Evolutionary conservation across 2,113 vertebrate genomes (phyloP), one percentile per base, ranked within the genome.

Genomic region (Orientallactaga bullata): DNA sequence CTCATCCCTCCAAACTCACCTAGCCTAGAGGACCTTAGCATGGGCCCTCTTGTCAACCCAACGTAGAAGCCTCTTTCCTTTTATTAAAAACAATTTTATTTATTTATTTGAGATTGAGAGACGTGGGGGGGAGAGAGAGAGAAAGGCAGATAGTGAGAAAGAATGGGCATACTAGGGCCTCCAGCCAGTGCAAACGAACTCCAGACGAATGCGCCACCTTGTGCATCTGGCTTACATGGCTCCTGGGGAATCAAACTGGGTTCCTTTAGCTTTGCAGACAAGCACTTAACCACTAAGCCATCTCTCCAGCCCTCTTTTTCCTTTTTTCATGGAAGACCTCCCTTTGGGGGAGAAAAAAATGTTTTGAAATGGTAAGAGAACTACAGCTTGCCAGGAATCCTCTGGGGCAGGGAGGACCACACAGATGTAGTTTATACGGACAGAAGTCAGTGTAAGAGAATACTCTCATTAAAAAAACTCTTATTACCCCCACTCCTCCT

Each of bases 401-500:
- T 84, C 24, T 1, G 16, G 47, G 30, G 71, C 51, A 6, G 55
- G 4, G 7, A 7, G 81, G 84, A 73, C 93, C 91, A 90, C 94
- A 90, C 87, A 73, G 86, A 37, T 32, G 20, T 26, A 71, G 63
- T 87, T 28, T 85, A 77, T 12, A 12, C 51, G 0, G 35, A 82
- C 65, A 88, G 85, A 92, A 85, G 83, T 47, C 24, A 2, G 60
- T 9, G 88, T 72, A 72, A 95, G 88, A 30, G 89, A 95, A 69
- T 30, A 80, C 66, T 65, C 88, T 80, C 58, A 74, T 66, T 47
- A 85, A 92, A 87, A 78, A 72, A 37, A 7, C 80, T 94, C 83
- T 51, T 71, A 23, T 23, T 21, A 47, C 15, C 69, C 68, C 69
- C n/a, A n/a, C n/a, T n/a, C 4, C 30, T 15, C 32, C 17, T 26